phyloP scores from a whole-genome alignment of 2,888 invertebrate species.

The Troides helena region DNA sequence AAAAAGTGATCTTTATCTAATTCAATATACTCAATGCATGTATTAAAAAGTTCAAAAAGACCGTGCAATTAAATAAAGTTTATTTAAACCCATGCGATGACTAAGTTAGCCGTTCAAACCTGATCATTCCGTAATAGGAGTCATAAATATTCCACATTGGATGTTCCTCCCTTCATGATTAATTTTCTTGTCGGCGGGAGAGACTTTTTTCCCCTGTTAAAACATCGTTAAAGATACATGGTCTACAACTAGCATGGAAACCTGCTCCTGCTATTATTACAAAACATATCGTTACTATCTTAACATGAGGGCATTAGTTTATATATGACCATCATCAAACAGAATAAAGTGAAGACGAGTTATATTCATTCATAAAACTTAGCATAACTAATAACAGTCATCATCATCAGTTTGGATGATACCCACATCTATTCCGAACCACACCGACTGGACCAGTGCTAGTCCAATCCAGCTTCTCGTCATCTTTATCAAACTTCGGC shows the following conservation, averaged over 20 bases:
- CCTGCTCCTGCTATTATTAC: constrained; percentile 12
- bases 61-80: neutral
- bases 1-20: too few relatives aligned
- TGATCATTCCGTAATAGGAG: constrained; percentile 15
- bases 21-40: too few relatives aligned
- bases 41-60: neutral
- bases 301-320: neutral
- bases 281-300: constrained; percentile 8
- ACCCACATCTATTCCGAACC: too few relatives aligned
- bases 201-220: constrained; percentile 20
- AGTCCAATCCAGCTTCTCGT: too few relatives aligned
- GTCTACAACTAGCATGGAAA: constrained; percentile 12
- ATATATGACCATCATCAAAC: neutral
- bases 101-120: constrained; percentile 1
- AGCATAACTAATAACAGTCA: neutral
- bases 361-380: neutral
- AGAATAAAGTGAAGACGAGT: neutral
- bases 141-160: constrained; percentile 13
- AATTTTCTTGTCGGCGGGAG: constrained; percentile 21
- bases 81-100: neutral
- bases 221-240: constrained; percentile 14
- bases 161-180: constrained; percentile 15
- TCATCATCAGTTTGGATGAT: too few relatives aligned
- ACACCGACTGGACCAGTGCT: too few relatives aligned
- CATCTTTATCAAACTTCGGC: too few relatives aligned